Conservation (phyloP, 2,797 vertebrate species). For the Enteromius thamalakanensis region DNA sequence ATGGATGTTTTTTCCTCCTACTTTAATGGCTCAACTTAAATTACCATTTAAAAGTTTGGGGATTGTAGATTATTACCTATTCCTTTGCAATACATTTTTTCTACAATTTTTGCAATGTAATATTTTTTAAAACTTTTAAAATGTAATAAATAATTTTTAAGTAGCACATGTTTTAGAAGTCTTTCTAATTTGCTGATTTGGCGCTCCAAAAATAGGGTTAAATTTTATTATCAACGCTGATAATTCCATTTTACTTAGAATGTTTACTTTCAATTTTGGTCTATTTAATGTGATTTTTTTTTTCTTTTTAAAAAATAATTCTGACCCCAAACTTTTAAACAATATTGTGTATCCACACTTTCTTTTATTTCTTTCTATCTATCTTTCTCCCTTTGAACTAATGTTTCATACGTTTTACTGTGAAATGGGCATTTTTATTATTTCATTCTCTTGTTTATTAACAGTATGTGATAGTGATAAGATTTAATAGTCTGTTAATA, state of each 20-base stretch:
- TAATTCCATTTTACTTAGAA: too few relatives aligned
- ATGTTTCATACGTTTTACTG: background rate
- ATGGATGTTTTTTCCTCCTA: slow-evolving; percentile 17
- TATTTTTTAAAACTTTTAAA: background rate
- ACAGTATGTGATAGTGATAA: background rate
- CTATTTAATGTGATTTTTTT: too few relatives aligned
- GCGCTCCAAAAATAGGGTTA: background rate
- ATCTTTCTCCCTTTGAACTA: background rate
- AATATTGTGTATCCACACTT: too few relatives aligned
- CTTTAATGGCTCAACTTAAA: slow-evolving; percentile 24
- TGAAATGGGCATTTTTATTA: background rate
- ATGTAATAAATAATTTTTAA: background rate
- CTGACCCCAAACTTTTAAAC: too few relatives aligned
- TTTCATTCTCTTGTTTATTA: background rate
- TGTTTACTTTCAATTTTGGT: too few relatives aligned
- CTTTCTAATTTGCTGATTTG: background rate
- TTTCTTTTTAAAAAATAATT: too few relatives aligned
- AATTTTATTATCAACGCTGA: background rate
- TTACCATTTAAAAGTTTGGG: background rate
- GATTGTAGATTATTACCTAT: background rate
- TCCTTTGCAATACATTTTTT: background rate
- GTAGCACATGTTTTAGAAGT: background rate
- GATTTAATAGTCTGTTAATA: background rate
- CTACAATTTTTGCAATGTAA: background rate
- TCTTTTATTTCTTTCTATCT: too few relatives aligned